Evolutionary conservation across 2,797 vertebrate species (phyloP).

Genomic region (Cichlasoma orientale): DNA sequence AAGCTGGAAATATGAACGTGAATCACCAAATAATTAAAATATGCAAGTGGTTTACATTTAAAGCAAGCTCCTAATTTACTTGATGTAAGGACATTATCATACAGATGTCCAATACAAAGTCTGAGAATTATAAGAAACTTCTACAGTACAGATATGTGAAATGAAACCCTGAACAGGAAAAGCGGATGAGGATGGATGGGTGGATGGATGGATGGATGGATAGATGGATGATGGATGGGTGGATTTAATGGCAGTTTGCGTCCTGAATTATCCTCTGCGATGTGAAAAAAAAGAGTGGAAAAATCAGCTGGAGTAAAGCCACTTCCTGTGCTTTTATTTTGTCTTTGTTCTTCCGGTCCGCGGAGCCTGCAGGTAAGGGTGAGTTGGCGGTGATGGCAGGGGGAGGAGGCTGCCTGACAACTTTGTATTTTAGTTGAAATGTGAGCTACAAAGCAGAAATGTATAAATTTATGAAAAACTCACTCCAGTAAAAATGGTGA

Average conservation of each 20-base stretch:
- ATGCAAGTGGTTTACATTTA: background rate
- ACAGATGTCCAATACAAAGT: background rate
- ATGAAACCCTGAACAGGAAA: background rate
- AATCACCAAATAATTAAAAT: background rate
- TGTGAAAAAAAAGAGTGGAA: background rate
- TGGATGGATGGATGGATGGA: no score
- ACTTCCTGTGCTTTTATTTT: conserved; percentile 10
- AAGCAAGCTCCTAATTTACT: no score
- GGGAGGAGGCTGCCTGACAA: background rate
- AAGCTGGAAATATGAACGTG: background rate
- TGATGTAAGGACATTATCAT: background rate
- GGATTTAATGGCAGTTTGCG: background rate
- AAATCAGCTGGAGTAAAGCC: background rate
- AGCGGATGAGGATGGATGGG: no score
- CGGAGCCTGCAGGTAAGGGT: background rate
- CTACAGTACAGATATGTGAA: background rate
- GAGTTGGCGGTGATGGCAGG: background rate
- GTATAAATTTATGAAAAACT: background rate
- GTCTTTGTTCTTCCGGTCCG: background rate
- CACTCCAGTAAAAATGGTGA: conserved; percentile 15
- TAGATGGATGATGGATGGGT: no score
- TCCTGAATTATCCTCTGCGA: background rate
- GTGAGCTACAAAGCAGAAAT: rapidly evolving
- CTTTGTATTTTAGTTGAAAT: background rate
- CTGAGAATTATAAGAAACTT: background rate